phyloP scores from a whole-genome alignment of 2,888 invertebrate genomes.

The Patella depressa region DNA sequence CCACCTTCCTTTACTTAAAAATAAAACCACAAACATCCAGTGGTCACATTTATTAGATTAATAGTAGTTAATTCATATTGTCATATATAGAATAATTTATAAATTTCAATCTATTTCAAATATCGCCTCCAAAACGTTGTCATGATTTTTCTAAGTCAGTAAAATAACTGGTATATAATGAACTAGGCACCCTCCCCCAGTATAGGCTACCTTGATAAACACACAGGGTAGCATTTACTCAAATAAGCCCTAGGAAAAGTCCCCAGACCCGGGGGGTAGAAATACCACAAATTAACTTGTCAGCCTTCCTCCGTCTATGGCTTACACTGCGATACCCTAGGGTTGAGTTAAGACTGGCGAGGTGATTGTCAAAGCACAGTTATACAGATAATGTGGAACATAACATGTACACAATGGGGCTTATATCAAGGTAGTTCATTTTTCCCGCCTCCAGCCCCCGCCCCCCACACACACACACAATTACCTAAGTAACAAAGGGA shows the following conservation, averaged over 20 bases:
- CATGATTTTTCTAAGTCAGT: too few species aligned
- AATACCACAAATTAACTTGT: slow-evolving; percentile 41
- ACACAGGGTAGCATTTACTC: slow-evolving; percentile 39
- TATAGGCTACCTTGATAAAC: slow-evolving; percentile 23
- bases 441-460: slow-evolving; percentile 3
- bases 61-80: too few species aligned
- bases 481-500: too few species aligned
- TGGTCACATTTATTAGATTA: too few species aligned
- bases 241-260: slow-evolving; percentile 56
- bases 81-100: too few species aligned
- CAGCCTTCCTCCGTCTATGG: slow-evolving; percentile 31
- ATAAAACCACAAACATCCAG: too few species aligned
- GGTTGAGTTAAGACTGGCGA: slow-evolving; percentile 51
- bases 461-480: too few species aligned
- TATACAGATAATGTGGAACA: slow-evolving; percentile 52
- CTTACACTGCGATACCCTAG: slow-evolving; percentile 45
- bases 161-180: background rate
- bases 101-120: too few species aligned
- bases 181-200: background rate
- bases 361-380: slow-evolving; percentile 58
- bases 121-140: too few species aligned
- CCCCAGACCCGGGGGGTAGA: slow-evolving; percentile 59
- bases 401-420: slow-evolving; percentile 58
- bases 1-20: too few species aligned
- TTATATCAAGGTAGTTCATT: slow-evolving; percentile 43